Conservation (phyloP, 2,888 invertebrate species). For the Ornithoptera alexandrae region DNA sequence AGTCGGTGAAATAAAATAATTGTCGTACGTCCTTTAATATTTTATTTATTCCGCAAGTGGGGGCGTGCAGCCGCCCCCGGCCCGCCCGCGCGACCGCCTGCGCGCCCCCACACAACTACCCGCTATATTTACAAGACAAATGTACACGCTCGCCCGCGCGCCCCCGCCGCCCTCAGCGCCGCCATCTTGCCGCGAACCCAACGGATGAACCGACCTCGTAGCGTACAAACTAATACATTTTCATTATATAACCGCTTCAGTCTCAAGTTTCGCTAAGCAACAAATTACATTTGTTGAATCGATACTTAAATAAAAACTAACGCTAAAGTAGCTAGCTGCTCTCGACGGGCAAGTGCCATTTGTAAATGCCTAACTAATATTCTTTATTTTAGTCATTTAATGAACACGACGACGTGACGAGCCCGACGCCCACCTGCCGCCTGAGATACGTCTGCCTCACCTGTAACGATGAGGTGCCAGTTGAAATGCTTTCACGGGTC, state of each 20-base stretch:
- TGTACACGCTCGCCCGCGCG: slow-evolving; percentile 58
- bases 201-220: no score
- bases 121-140: slow-evolving; percentile 74
- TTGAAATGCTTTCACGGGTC: no score
- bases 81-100: neutral
- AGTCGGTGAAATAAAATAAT: no score
- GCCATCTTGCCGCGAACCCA: slow-evolving; percentile 1
- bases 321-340: neutral
- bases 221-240: no score
- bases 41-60: slow-evolving; percentile 67
- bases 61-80: slow-evolving; percentile 17
- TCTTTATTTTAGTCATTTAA: no score
- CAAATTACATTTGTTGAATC: neutral
- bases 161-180: slow-evolving; percentile 40
- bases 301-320: neutral
- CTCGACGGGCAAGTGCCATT: neutral
- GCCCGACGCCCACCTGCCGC: no score
- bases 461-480: no score
- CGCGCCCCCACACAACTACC: slow-evolving; percentile 43
- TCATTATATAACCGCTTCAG: neutral
- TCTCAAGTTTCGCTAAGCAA: slow-evolving; percentile 1
- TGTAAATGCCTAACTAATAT: no score
- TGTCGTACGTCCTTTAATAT: slow-evolving; percentile 67
- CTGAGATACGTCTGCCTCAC: no score
- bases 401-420: no score